A percentile compares a stretch with the other conserved stretches of the same genome.
phyloP scores from a whole-genome alignment of 2,888 invertebrate genomes.

The Epicampocera succincta region DNA sequence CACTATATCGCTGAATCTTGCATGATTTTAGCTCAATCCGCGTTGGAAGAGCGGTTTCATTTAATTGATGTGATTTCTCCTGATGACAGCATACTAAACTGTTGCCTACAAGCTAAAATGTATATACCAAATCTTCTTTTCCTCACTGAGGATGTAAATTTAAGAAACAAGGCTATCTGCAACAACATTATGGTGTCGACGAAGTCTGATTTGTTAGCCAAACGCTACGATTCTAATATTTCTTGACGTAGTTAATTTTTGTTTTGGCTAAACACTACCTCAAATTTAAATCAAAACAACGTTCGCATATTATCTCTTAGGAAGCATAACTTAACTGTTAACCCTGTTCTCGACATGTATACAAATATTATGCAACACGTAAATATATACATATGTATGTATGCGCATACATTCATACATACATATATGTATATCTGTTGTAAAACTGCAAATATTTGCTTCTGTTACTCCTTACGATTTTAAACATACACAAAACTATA shows the following conservation, averaged over 20 bases:
- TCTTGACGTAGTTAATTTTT: slow-evolving; percentile 33
- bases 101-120: slow-evolving; percentile 82
- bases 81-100: slow-evolving; percentile 83
- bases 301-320: not conserved
- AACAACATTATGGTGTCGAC: slow-evolving; percentile 79
- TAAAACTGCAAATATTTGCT: too few relatives aligned
- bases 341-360: too few relatives aligned
- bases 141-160: slow-evolving; percentile 83
- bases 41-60: slow-evolving; percentile 81
- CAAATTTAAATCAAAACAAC: slow-evolving; percentile 13
- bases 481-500: too few relatives aligned
- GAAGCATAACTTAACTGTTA: slow-evolving; percentile 16
- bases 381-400: too few relatives aligned
- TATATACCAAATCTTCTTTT: slow-evolving; percentile 81
- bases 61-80: slow-evolving; percentile 80
- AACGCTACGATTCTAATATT: slow-evolving; percentile 46
- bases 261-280: slow-evolving; percentile 43
- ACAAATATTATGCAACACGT: too few relatives aligned
- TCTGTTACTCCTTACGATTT: too few relatives aligned
- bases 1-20: not conserved
- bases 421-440: too few relatives aligned
- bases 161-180: slow-evolving; percentile 82
- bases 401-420: too few relatives aligned
- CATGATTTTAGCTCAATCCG: slow-evolving; percentile 81
- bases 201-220: slow-evolving; percentile 75